Evolutionary conservation across 2,888 invertebrate species (phyloP).

Genomic region (Sinhomidia bicolor): DNA sequence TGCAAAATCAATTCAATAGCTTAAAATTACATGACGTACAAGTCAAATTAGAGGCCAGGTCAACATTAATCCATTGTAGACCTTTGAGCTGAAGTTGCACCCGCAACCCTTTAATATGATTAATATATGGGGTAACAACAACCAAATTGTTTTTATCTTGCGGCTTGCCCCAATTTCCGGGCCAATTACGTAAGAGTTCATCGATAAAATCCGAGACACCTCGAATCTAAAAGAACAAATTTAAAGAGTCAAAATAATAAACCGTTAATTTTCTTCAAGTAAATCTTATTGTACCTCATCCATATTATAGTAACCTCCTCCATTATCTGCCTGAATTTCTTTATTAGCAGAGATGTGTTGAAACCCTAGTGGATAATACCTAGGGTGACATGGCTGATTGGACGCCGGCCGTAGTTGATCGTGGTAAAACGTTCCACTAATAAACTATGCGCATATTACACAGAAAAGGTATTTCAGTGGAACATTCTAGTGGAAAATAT

Average conservation of each 20-base stretch:
- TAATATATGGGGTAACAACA: constrained; percentile 91
- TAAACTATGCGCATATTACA: constrained; percentile 83
- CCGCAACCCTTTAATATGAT: constrained; percentile 89
- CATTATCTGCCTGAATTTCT: constrained; percentile 88
- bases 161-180: constrained; percentile 86
- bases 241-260: too few species aligned
- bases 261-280: too few species aligned
- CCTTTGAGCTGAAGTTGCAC: constrained; percentile 88
- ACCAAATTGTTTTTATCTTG: constrained; percentile 87
- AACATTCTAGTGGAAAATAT: constrained; percentile 81
- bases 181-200: constrained; percentile 86
- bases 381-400: constrained; percentile 86
- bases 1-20: not conserved
- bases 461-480: not conserved
- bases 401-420: constrained; percentile 85
- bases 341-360: constrained; percentile 88
- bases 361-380: constrained; percentile 89
- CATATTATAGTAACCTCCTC: constrained; percentile 91
- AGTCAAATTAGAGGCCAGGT: constrained; percentile 91
- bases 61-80: constrained; percentile 89
- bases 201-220: constrained; percentile 77
- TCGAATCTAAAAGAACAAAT: constrained; percentile 63
- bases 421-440: constrained; percentile 91
- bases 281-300: too few species aligned
- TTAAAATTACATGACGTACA: constrained; percentile 82